Conservation (phyloP, 2,797 vertebrate genomes). For the Pitangus sulphuratus region DNA sequence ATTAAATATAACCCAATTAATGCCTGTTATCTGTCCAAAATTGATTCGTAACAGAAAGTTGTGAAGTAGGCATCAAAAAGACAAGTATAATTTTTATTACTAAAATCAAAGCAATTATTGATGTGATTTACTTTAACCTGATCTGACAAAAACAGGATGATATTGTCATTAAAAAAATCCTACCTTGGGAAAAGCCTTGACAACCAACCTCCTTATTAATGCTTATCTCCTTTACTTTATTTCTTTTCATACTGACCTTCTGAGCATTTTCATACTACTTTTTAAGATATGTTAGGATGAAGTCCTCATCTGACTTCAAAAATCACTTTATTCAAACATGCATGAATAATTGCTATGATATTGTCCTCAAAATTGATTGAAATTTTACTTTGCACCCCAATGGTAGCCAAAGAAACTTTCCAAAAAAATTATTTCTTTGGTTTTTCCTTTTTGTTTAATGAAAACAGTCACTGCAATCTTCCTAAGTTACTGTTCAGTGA, state of each 20-base stretch:
- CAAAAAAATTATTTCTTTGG: rapidly evolving
- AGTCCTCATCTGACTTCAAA: not conserved
- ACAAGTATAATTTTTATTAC: constrained; percentile 1
- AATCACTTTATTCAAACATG: not conserved
- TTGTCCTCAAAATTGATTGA: not conserved
- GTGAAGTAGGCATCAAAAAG: constrained; percentile 29
- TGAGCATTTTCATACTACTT: not conserved
- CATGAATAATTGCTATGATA: not conserved
- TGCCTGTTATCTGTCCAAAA: constrained; percentile 60
- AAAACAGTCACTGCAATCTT: not conserved
- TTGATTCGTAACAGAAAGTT: constrained; percentile 64
- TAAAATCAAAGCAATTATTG: constrained; percentile 24
- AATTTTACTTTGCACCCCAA: not conserved
- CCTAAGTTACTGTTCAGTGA: not conserved
- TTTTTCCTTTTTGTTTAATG: not conserved
- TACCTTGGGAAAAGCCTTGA: not conserved
- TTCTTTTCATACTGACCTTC: not conserved
- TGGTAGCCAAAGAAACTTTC: not conserved
- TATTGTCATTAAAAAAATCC: not conserved
- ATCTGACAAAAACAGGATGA: not conserved
- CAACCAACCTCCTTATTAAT: not conserved
- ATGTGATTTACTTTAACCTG: constrained; percentile 2
- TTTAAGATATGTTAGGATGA: not conserved
- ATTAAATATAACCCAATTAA: constrained; percentile 57
- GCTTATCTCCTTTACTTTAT: not conserved